Percentiles rank a stretch among this genome's conserved stretches.
phyloP scores from a whole-genome alignment of 2,113 vertebrate genomes.

The Rallus limicola region DNA sequence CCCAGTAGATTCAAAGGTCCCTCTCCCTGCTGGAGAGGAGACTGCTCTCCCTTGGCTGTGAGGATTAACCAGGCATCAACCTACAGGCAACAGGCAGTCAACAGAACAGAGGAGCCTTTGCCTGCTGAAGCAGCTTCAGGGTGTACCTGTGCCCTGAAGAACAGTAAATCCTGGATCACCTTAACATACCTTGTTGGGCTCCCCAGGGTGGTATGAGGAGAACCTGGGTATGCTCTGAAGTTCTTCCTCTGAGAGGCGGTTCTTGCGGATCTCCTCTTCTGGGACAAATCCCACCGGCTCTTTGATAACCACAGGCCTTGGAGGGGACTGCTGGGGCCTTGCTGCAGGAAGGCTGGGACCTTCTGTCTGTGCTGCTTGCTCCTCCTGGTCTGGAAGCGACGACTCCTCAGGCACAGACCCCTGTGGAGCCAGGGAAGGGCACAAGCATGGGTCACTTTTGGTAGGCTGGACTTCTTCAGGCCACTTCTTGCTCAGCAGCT shows the following conservation, averaged over 20 bases:
- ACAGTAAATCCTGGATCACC: background rate
- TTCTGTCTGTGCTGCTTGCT: constrained; percentile 31
- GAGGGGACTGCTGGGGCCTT: constrained; percentile 61
- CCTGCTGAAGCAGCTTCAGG: background rate
- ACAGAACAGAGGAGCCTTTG: background rate
- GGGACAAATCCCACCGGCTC: constrained; percentile 81
- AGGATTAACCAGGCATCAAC: background rate
- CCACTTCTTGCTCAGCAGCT: constrained; percentile 67
- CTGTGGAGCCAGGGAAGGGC: constrained; percentile 8
- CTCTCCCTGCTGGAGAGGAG: background rate
- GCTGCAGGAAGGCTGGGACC: constrained; percentile 64
- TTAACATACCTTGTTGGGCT: constrained; percentile 83
- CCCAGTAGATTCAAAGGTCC: background rate
- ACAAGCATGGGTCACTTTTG: constrained; percentile 39
- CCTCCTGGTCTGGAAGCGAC: constrained; percentile 21
- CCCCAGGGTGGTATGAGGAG: constrained; percentile 86
- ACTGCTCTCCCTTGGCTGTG: background rate
- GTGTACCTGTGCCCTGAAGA: background rate
- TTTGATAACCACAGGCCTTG: constrained; percentile 73
- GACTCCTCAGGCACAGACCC: background rate
- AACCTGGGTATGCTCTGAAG: constrained; percentile 87
- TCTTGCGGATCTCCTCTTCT: constrained; percentile 86
- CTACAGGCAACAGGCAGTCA: background rate
- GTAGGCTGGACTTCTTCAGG: constrained; percentile 56
- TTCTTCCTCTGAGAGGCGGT: constrained; percentile 83